Conservation (phyloP, 2,113 vertebrate genomes). For the Aphelocoma coerulescens region DNA sequence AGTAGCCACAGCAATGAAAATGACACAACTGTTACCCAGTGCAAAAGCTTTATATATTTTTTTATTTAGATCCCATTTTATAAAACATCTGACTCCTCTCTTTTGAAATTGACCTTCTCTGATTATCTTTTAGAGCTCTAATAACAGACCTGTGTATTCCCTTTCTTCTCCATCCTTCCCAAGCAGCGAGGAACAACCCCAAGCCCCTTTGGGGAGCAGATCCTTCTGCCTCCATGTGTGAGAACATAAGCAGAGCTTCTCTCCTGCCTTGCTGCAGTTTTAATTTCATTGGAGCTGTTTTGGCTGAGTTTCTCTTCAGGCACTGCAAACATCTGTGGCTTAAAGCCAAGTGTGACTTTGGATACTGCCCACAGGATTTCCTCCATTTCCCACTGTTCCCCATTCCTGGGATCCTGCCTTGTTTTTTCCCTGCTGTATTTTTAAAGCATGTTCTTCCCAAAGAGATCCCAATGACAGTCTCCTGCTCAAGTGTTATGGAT, state of each 20-base stretch:
- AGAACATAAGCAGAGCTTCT: neutral
- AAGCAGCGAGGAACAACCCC: neutral
- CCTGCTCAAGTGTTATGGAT: neutral
- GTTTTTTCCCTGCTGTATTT: neutral
- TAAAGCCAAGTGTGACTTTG: neutral
- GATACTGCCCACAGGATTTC: neutral
- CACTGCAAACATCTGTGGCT: neutral
- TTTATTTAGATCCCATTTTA: neutral
- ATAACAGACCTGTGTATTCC: neutral
- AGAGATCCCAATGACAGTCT: neutral
- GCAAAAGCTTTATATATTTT: neutral
- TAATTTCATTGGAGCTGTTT: neutral
- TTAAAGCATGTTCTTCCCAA: neutral
- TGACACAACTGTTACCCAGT: fast-evolving
- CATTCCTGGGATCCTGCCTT: neutral
- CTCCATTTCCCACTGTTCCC: neutral
- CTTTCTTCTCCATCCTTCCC: neutral
- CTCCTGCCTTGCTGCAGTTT: neutral
- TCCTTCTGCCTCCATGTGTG: neutral
- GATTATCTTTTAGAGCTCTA: neutral
- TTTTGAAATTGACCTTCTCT: neutral
- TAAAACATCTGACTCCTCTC: neutral
- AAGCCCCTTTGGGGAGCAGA: neutral
- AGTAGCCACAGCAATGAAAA: neutral
- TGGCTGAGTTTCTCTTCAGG: neutral